Base-by-base conservation (phyloP, 2,888 invertebrate species). In the Nowickia ferox region DNA sequence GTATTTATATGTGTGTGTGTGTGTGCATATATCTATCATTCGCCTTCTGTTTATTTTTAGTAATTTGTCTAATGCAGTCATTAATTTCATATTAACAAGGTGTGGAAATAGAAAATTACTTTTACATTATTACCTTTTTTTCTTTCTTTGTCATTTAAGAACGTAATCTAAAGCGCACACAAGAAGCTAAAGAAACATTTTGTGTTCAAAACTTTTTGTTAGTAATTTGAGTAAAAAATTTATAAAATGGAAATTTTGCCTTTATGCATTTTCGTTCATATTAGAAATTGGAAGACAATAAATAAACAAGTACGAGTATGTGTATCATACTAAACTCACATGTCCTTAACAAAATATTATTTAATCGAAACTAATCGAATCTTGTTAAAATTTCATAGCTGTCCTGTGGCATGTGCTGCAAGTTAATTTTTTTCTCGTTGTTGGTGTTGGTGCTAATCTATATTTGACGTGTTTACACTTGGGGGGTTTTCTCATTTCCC, bases 81-180 rank as follows among this genome's bases (percentile, higher is more conserved):
- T 93, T 93, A 93, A 93, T 92, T 93, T 93, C 93, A 92, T 94
- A 94, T 94, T 94, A 93, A 93, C 93, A 91, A 93, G 93, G 93
- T 93, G 93, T 92, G 93, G 92, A 30, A 30, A 93, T 90, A 89
- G 91, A 89, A 92, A 89, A 90, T 90, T 90, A 89, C 89, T 87
- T 88, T 87, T 87, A 77, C 86, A 84, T 85, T 84, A 75, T 81
- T 69, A 61, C 40, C 46, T 79, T 61, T 77, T 1, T 38, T 65
- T n/a, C n/a, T 65, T 63, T 57, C 44, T 55, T 53, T 78, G 8
- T 63, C 22, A 57, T 57, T 46, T 19, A 11, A 65, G 46, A 30
- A 51, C 53, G 53, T 61, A 61, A 53, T 51, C 30, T 63, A 15
- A 13, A 30, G 42, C 15, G 55, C 22, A 55, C 22, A 15, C 51